A percentile compares a stretch with the other conserved stretches of the same genome.
Conservation (phyloP, 2,888 invertebrate species). For the Smittia aterrima region DNA sequence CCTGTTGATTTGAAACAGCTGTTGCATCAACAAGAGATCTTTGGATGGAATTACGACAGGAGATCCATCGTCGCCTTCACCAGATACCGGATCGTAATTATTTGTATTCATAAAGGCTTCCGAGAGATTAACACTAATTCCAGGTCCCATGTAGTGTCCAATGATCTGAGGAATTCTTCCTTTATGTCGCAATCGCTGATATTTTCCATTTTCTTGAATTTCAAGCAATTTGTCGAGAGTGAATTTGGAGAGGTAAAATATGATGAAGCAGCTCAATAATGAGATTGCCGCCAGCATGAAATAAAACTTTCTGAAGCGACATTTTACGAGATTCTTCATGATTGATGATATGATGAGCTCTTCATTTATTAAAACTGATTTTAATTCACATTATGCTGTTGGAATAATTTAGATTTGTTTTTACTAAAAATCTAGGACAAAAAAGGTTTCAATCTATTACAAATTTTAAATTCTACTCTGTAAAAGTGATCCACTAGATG, state of each 20-base stretch:
- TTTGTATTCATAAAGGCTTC: conserved; percentile 60
- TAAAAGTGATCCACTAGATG: no score
- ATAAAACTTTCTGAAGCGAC: conserved; percentile 37
- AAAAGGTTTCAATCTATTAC: no score
- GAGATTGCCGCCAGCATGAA: conserved; percentile 31
- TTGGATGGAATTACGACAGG: conserved; percentile 75
- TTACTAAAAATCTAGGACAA: no score
- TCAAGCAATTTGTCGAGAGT: conserved; percentile 38
- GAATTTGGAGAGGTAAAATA: conserved; percentile 38
- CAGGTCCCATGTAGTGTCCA: conserved; percentile 32
- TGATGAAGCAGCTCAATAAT: conserved; percentile 21
- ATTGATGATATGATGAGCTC: neutral
- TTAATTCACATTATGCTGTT: conserved; percentile 13
- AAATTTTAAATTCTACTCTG: no score
- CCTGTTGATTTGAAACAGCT: conserved; percentile 77
- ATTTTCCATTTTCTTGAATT: conserved; percentile 20
- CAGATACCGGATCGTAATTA: conserved; percentile 69
- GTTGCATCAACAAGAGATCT: conserved; percentile 73
- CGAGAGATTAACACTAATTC: conserved; percentile 1
- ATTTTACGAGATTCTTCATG: conserved; percentile 32
- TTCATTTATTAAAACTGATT: conserved; percentile 21
- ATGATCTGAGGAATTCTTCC: conserved; percentile 35
- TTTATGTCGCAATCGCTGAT: neutral
- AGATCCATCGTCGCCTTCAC: conserved; percentile 75
- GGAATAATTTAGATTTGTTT: no score